Conservation (phyloP, 2,888 invertebrate genomes). For the Hirtodrosophila cameraria region DNA sequence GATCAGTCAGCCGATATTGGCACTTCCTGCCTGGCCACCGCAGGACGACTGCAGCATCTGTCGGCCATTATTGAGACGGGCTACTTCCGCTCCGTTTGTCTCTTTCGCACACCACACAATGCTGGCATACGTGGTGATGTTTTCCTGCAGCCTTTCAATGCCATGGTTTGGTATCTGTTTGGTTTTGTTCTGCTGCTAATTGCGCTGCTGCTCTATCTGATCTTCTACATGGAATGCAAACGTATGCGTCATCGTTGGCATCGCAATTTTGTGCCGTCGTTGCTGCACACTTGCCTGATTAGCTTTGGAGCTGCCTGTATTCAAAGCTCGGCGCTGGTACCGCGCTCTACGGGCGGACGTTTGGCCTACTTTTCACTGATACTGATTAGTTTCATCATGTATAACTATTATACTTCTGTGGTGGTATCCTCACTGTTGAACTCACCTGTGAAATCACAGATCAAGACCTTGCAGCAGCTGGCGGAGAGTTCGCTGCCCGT, state of each 20-base stretch:
- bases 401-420: constrained; percentile 87
- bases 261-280: constrained; percentile 72
- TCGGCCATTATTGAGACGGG: constrained; percentile 64
- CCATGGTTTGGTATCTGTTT: constrained; percentile 85
- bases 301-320: constrained; percentile 85
- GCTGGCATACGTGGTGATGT: constrained; percentile 86
- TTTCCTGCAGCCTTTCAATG: constrained; percentile 86
- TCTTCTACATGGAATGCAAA: constrained; percentile 74
- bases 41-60: constrained; percentile 53
- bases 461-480: constrained; percentile 85
- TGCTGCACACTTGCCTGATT: constrained; percentile 79
- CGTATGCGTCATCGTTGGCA: constrained; percentile 35
- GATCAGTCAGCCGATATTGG: constrained; percentile 67
- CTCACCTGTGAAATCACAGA: constrained; percentile 85
- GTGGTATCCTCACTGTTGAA: constrained; percentile 87
- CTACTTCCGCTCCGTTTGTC: constrained; percentile 84
- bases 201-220: constrained; percentile 79
- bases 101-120: constrained; percentile 86
- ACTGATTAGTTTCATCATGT: constrained; percentile 85
- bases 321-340: constrained; percentile 84
- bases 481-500: constrained; percentile 85
- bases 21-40: constrained; percentile 59
- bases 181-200: constrained; percentile 81
- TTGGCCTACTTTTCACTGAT: constrained; percentile 73
- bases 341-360: constrained; percentile 84